phyloP scores from a whole-genome alignment of 2,113 vertebrate species.

The Aleadryas rufinucha region DNA sequence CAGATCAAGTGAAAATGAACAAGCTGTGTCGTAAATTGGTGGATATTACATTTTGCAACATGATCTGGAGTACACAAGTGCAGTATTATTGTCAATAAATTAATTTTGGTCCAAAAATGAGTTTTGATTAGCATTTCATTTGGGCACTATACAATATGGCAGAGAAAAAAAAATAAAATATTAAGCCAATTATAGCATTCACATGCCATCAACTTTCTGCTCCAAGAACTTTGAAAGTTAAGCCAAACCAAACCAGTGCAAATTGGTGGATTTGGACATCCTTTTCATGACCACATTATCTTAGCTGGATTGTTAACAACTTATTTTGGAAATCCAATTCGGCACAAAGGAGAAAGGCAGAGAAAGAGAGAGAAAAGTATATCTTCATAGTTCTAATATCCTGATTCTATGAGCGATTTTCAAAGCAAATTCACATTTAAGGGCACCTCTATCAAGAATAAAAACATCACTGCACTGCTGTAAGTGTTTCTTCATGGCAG shows the following conservation, averaged over 20 bases:
- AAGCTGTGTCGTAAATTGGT: constrained; percentile 42
- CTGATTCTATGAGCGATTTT: constrained; percentile 45
- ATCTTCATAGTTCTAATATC: constrained; percentile 52
- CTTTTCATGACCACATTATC: constrained; percentile 88
- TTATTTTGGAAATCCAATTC: constrained; percentile 88
- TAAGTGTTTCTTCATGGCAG: constrained; percentile 35
- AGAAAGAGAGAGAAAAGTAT: background rate
- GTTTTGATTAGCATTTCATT: constrained; percentile 70
- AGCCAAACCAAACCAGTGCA: constrained; percentile 89
- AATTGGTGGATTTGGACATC: constrained; percentile 86
- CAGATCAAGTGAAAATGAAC: constrained; percentile 51
- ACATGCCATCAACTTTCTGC: constrained; percentile 80
- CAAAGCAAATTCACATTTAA: constrained; percentile 65
- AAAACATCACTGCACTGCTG: constrained; percentile 35
- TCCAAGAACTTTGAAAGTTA: constrained; percentile 85
- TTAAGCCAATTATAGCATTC: constrained; percentile 82
- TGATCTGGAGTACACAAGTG: constrained; percentile 40
- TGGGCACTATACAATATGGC: constrained; percentile 73
- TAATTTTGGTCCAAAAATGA: constrained; percentile 69
- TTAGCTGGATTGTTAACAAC: constrained; percentile 80
- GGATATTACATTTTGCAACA: constrained; percentile 44
- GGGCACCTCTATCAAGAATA: constrained; percentile 65
- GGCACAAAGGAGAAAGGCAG: constrained; percentile 15
- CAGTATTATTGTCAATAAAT: constrained; percentile 53
- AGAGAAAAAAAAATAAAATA: constrained; percentile 68